Conservation (phyloP, 2,888 invertebrate species). For the Tachina lurida region DNA sequence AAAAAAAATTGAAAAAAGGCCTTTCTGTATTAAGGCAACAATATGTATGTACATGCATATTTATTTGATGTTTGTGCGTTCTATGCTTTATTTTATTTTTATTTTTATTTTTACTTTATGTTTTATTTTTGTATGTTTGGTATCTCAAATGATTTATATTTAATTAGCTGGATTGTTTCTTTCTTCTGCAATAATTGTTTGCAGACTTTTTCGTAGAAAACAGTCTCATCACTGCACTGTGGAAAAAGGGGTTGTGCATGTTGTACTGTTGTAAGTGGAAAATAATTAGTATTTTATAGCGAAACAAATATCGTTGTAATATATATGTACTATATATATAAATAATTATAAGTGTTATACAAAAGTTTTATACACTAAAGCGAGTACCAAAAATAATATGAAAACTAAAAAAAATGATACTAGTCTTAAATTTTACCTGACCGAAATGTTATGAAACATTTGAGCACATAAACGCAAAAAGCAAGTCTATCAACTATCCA, state of each 20-base stretch:
- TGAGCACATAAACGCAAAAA: no score
- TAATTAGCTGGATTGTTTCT: constrained; percentile 46
- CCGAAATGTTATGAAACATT: no score
- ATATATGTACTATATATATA: no score
- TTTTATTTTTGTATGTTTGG: not conserved
- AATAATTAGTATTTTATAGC: constrained; percentile 28
- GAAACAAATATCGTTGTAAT: not conserved
- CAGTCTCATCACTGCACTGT: not conserved
- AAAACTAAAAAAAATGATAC: no score
- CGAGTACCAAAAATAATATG: no score
- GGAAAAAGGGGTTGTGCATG: not conserved
- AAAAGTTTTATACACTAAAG: not conserved
- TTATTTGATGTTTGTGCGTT: no score
- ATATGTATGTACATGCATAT: no score
- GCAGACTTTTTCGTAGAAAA: not conserved
- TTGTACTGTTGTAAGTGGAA: constrained; percentile 32
- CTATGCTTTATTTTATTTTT: not conserved
- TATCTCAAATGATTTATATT: constrained; percentile 58
- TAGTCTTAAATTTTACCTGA: no score
- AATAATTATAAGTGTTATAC: not conserved
- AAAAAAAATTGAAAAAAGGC: no score
- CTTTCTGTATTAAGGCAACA: no score
- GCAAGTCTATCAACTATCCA: no score
- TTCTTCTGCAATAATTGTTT: not conserved
- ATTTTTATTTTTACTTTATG: not conserved